Percentiles rank a stretch among this genome's conserved stretches.
These are phyloP conservation scores for Podarcis lilfordi DNA, from an alignment of 2,797 vertebrate species.

Conservation along the genomic window DNA sequence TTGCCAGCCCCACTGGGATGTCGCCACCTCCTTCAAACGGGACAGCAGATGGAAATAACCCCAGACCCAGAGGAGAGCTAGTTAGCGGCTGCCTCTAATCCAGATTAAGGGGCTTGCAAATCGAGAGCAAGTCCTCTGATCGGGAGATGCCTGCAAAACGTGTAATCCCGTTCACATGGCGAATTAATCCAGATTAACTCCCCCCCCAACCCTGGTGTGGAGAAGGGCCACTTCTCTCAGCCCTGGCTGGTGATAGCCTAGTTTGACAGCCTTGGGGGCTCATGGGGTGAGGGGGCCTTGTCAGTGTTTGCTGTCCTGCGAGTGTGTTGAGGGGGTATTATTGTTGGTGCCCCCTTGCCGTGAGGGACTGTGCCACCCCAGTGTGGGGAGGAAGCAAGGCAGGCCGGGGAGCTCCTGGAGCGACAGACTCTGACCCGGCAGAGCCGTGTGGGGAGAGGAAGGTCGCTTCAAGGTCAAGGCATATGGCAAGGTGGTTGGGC, in stretches of 20 bases:
- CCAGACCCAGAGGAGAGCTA: background rate
- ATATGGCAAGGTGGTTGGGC: constrained; percentile 22
- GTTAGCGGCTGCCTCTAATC: background rate
- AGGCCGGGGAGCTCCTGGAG: no score
- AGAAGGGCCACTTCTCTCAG: background rate
- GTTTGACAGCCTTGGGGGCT: background rate
- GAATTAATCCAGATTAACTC: constrained; percentile 7
- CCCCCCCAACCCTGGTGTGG: background rate
- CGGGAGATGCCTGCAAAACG: background rate
- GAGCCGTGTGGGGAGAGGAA: constrained; percentile 2
- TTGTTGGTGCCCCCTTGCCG: background rate
- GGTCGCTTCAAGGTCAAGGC: constrained; percentile 59
- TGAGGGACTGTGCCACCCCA: fast-evolving
- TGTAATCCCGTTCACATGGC: constrained; percentile 23
- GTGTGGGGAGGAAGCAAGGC: background rate
- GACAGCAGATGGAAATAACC: no score
- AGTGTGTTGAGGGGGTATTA: background rate
- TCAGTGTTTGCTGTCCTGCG: background rate
- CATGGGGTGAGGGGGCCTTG: no score
- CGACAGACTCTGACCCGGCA: no score
- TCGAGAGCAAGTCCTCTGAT: background rate
- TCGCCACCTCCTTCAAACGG: background rate
- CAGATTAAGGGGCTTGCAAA: constrained; percentile 13
- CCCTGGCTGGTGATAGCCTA: background rate
- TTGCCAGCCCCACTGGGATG: no score